Conservation (phyloP, 2,888 invertebrate species). For the Orthosia incerta region DNA sequence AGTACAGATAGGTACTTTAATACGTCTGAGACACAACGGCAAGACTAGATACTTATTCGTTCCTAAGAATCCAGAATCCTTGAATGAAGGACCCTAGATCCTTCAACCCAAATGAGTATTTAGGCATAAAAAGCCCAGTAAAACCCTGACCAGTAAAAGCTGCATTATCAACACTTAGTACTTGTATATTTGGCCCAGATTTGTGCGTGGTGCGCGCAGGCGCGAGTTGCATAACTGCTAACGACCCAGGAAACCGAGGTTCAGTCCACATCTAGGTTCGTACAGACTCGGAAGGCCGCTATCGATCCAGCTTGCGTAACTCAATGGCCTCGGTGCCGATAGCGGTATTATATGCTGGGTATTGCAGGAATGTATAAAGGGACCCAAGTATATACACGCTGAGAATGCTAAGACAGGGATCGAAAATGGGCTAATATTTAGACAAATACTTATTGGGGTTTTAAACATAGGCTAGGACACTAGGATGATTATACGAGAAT, state of each 20-base stretch:
- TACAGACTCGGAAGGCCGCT: conserved; percentile 50
- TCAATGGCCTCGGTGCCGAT: conserved; percentile 23
- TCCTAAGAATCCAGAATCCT: too few relatives aligned
- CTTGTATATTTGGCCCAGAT: conserved; percentile 57
- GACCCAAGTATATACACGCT: background rate
- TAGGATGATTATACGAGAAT: background rate
- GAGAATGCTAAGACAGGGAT: background rate
- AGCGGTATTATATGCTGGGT: conserved; percentile 12
- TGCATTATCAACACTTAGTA: conserved; percentile 42
- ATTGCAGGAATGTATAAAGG: background rate
- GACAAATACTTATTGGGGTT: too few relatives aligned
- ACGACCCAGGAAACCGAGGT: conserved; percentile 62
- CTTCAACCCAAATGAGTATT: background rate
- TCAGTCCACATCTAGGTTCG: conserved; percentile 59
- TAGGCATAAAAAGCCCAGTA: background rate
- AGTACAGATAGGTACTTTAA: too few relatives aligned
- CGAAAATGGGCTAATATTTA: background rate
- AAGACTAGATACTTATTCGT: too few relatives aligned
- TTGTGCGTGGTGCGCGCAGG: conserved; percentile 54
- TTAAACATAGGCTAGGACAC: background rate
- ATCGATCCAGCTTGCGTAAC: conserved; percentile 65
- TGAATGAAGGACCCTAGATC: background rate
- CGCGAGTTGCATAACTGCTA: conserved; percentile 65
- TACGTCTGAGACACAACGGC: too few relatives aligned
- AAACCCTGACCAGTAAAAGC: background rate